These are phyloP conservation scores for Scarus forsteni DNA, from an alignment of 2,797 vertebrate species.

Conservation along the genomic window DNA sequence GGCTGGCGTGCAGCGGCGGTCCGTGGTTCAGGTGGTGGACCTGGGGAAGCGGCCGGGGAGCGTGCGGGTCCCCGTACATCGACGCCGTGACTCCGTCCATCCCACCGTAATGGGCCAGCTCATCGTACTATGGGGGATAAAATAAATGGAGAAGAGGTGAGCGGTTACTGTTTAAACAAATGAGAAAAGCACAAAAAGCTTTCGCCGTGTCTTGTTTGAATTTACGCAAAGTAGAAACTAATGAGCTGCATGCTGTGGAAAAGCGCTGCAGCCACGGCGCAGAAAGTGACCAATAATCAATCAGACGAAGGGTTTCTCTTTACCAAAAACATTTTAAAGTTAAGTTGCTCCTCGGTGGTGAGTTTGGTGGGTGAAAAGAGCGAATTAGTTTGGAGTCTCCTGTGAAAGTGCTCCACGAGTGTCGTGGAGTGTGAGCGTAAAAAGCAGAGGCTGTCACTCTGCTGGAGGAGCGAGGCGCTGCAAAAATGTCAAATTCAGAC, in stretches of 20 bases:
- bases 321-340: constrained; percentile 95
- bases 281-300: constrained; percentile 41
- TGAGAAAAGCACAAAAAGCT: constrained; percentile 47
- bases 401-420: constrained; percentile 76
- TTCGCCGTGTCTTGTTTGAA: constrained; percentile 47
- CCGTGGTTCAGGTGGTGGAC: constrained; percentile 99
- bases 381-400: constrained; percentile 76
- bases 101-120: constrained; percentile 99
- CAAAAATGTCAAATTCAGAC: constrained; percentile 76
- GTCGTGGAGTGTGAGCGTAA: constrained; percentile 72
- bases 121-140: constrained; percentile 95
- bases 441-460: constrained; percentile 77
- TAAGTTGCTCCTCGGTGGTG: constrained; percentile 81
- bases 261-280: constrained; percentile 27
- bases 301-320: constrained; percentile 74
- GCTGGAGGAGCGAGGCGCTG: constrained; percentile 74
- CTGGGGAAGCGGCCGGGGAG: constrained; percentile 97
- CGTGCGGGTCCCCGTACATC: constrained; percentile 99
- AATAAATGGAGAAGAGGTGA: constrained; percentile 68
- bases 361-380: constrained; percentile 81
- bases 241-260: constrained; percentile 32
- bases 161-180: constrained; percentile 57
- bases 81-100: constrained; percentile 99
- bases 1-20: constrained; percentile 97
- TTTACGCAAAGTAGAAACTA: constrained; percentile 40